Percentiles rank a stretch among this genome's conserved stretches.
phyloP scores from a whole-genome alignment of 2,797 vertebrate species.

The Gambusia yucatana region DNA sequence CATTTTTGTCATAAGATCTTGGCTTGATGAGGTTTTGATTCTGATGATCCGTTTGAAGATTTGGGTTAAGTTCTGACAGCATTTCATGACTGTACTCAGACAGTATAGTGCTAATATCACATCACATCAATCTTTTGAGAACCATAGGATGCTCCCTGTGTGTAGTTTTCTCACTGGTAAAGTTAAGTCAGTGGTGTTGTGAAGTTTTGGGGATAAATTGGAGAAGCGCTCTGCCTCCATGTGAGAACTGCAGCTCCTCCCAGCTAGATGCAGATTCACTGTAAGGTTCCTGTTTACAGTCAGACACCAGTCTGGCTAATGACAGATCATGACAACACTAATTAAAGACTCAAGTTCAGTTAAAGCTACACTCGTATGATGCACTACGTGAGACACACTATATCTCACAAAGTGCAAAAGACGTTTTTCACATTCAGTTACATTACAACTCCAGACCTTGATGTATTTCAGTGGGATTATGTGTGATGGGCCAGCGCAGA shows the following conservation, averaged over 20 bases:
- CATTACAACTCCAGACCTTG: background rate
- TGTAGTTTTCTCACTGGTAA: constrained; percentile 11
- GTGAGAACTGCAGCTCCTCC: constrained; percentile 7
- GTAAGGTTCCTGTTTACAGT: constrained; percentile 1
- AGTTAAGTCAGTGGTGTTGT: constrained; percentile 2
- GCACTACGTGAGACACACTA: background rate
- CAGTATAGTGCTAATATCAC: background rate
- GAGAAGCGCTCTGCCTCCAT: constrained; percentile 12
- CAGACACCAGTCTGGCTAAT: constrained; percentile 3
- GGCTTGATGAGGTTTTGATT: background rate
- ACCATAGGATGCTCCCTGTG: background rate
- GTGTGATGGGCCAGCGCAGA: background rate
- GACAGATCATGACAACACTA: background rate
- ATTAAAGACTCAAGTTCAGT: constrained; percentile 8
- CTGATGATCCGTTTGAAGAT: background rate
- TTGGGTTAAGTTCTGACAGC: background rate
- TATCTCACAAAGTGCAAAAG: background rate
- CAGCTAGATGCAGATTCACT: constrained; percentile 18
- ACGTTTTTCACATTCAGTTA: background rate
- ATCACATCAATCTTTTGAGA: background rate
- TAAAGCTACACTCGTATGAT: background rate
- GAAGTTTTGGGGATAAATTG: constrained; percentile 9
- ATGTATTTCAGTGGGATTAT: background rate
- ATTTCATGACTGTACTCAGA: background rate
- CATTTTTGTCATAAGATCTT: background rate